Evolutionary conservation across 2,113 vertebrate species (phyloP).

Genomic region (Dasypus novemcinctus): DNA sequence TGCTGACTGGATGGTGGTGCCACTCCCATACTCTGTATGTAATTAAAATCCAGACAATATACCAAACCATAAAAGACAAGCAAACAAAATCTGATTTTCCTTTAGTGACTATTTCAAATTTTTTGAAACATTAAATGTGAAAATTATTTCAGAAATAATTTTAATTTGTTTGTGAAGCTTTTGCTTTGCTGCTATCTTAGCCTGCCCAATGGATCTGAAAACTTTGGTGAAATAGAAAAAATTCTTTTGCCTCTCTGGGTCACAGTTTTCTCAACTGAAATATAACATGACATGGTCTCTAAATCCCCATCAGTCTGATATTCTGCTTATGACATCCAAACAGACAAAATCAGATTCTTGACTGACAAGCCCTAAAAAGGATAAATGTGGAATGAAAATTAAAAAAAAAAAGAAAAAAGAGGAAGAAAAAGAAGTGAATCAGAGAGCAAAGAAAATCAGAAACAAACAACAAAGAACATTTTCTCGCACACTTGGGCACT

Average conservation of each 20-base stretch:
- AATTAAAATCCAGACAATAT: background rate
- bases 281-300: background rate
- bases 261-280: background rate
- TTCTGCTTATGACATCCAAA: background rate
- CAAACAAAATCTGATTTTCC: background rate
- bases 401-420: too few relatives aligned
- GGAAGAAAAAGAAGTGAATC: background rate
- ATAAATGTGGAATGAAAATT: too few relatives aligned
- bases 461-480: background rate
- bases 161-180: background rate
- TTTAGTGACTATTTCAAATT: background rate
- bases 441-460: background rate
- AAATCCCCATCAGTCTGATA: background rate
- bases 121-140: background rate
- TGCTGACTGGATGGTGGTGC: background rate
- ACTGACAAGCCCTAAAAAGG: background rate
- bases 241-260: background rate
- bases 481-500: accelerated
- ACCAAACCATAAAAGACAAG: background rate
- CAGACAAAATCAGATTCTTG: background rate
- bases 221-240: background rate
- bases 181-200: background rate
- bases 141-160: background rate
- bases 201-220: background rate
- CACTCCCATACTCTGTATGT: background rate